Evolutionary conservation across 2,113 vertebrate species (phyloP), one percentile per base, ranked within the genome.

Genomic region (Lagopus muta): DNA sequence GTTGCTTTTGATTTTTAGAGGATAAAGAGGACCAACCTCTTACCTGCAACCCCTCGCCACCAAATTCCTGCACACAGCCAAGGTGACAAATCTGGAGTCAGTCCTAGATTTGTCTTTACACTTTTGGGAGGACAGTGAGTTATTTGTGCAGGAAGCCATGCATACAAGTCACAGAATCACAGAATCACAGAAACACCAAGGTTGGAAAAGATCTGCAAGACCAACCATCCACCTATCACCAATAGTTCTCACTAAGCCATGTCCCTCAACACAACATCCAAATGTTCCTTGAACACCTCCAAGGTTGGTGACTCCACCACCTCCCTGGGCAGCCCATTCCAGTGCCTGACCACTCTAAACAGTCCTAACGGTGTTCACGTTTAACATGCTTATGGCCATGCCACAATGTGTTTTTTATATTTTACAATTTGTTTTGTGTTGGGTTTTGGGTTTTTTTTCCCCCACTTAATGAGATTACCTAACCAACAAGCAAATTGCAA

Each of bases 1-100:
- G 38, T 71, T 86, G 17, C 20, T 82, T n/a, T 30, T 54, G 27
- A 22, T 22, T 78, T 89, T 89, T 45, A 58, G 38, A 74, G 48
- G 25, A 60, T 47, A n/a, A 50, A 82, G 42, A 2, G 11, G 34
- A 58, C 11, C 0, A 0, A 48, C n/a, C 10, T 73, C 50, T 80
- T 62, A 30, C 6, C 34, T 78, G 42, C 25, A 60, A 71, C 27
- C 52, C 52, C 52, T 54, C 52, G 15, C 52, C 52, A 54, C 52
- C 27, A 45, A 83, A 2, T 6, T 54, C 34, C 21, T 20, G 7
- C 7, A 20, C 27, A 20, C 1, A 2, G 16, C 10, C 42, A 38
- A 34, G 5, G 14, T 47, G 22, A 28, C 32, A 77, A 8, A 43
- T 58, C 6, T 34, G 24, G 20, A 13, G 4, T 75, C 32, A 47